Conservation (phyloP, 2,888 invertebrate species). For the Mystacides longicornis region DNA sequence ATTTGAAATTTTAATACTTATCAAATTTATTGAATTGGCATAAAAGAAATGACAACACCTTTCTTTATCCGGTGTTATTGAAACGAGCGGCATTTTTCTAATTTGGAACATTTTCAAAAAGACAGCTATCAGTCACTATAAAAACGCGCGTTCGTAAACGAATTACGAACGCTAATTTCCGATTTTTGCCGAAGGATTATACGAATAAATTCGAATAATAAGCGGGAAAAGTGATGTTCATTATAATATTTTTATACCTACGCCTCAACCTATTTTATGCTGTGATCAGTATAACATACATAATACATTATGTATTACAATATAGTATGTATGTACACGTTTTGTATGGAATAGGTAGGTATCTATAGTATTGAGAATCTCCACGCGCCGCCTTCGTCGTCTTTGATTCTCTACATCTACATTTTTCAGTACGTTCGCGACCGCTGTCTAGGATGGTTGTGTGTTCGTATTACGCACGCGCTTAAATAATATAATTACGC, state of each 20-base stretch:
- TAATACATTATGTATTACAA: background rate
- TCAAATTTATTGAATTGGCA: too few relatives aligned
- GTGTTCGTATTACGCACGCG: too few relatives aligned
- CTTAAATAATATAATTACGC: slow-evolving; percentile 17
- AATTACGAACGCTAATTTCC: too few relatives aligned
- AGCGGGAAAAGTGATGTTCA: background rate
- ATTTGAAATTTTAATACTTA: too few relatives aligned
- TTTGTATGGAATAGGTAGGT: background rate
- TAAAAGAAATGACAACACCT: too few relatives aligned
- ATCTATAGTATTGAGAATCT: slow-evolving; percentile 9
- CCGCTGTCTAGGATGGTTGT: slow-evolving; percentile 15
- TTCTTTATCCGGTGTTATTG: too few relatives aligned
- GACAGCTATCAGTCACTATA: too few relatives aligned
- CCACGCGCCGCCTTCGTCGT: slow-evolving; percentile 8
- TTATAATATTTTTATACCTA: background rate
- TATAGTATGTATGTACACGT: background rate
- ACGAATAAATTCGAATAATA: slow-evolving; percentile 1
- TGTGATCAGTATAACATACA: background rate
- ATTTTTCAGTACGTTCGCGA: slow-evolving; percentile 19
- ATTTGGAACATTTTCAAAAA: too few relatives aligned
- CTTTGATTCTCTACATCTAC: slow-evolving; percentile 1
- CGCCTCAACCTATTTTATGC: background rate
- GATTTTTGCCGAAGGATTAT: background rate
- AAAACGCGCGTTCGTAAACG: too few relatives aligned
- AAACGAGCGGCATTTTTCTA: too few relatives aligned